Conservation (phyloP, 2,113 vertebrate species). For the Myxocyprinus asiaticus region DNA sequence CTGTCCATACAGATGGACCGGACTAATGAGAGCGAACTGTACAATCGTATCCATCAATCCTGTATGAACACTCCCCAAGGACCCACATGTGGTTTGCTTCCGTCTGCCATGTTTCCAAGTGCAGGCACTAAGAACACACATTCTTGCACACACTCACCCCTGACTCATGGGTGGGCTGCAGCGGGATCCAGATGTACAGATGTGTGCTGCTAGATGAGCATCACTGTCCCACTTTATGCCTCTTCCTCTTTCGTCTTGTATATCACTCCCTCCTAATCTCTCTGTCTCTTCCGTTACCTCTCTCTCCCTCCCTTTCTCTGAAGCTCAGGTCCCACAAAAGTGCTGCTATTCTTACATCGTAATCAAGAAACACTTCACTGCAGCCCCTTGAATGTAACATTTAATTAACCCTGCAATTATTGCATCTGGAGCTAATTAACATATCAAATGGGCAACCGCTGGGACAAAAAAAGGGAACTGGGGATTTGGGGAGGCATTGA, state of each 20-base stretch:
- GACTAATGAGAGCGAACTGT: conserved; percentile 42
- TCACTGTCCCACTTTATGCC: conserved; percentile 8
- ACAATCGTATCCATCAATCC: conserved; percentile 32
- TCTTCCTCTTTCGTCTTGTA: not conserved
- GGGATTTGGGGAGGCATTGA: conserved; percentile 35
- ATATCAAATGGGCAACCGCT: conserved; percentile 50
- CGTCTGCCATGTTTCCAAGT: conserved; percentile 42
- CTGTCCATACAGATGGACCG: conserved; percentile 45
- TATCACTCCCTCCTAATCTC: too few relatives aligned
- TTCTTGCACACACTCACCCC: conserved; percentile 5
- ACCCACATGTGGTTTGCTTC: conserved; percentile 39
- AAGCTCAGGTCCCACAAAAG: too few relatives aligned
- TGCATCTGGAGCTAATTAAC: conserved; percentile 60
- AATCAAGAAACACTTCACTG: conserved; percentile 37
- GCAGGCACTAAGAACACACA: conserved; percentile 23
- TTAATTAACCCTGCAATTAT: conserved; percentile 60
- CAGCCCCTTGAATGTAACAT: conserved; percentile 33
- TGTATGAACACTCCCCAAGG: conserved; percentile 37
- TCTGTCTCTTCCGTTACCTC: not conserved
- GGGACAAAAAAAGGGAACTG: conserved; percentile 36
- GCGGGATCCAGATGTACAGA: conserved; percentile 22
- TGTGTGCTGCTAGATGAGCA: conserved; percentile 20
- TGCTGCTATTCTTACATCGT: not conserved
- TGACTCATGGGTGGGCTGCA: conserved; percentile 31
- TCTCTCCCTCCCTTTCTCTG: not conserved